These are phyloP conservation scores for Aegotheles bennettii DNA, from an alignment of 2,113 vertebrate genomes.

Conservation along the genomic window DNA sequence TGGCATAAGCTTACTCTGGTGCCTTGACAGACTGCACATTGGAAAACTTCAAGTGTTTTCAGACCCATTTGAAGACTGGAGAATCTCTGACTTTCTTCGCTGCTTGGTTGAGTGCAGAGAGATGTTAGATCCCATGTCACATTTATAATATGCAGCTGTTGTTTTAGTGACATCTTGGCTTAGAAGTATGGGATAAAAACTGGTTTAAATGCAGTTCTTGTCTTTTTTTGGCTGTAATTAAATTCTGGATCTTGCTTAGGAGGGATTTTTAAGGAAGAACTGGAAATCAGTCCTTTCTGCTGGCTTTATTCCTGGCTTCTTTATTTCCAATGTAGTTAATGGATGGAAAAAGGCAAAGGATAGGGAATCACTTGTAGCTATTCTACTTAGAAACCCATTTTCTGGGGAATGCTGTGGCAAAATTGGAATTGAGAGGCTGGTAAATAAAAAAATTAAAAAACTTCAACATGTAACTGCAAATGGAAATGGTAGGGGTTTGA, in stretches of 20 bases:
- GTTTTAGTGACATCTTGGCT: slow-evolving; percentile 7
- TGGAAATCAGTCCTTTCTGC: background rate
- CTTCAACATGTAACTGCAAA: background rate
- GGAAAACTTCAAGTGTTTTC: background rate
- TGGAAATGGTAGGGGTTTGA: background rate
- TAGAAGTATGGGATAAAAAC: background rate
- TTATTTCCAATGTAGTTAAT: background rate
- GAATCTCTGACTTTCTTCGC: background rate
- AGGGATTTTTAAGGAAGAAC: slow-evolving; percentile 11
- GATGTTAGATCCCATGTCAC: background rate
- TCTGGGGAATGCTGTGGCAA: background rate
- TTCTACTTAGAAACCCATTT: background rate
- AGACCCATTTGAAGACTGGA: background rate
- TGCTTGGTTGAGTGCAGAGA: background rate
- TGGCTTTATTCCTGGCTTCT: background rate
- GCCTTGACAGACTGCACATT: background rate
- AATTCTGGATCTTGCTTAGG: background rate
- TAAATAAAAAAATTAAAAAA: background rate
- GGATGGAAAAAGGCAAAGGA: background rate
- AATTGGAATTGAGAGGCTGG: background rate
- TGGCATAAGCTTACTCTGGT: background rate
- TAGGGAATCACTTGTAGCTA: background rate
- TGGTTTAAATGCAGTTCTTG: background rate
- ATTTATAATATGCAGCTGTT: slow-evolving; percentile 5
- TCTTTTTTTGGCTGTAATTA: background rate